Evolutionary conservation across 2,888 invertebrate genomes (phyloP), one percentile per base, ranked within the genome.

Genomic region (Ischnus inquisitorius): DNA sequence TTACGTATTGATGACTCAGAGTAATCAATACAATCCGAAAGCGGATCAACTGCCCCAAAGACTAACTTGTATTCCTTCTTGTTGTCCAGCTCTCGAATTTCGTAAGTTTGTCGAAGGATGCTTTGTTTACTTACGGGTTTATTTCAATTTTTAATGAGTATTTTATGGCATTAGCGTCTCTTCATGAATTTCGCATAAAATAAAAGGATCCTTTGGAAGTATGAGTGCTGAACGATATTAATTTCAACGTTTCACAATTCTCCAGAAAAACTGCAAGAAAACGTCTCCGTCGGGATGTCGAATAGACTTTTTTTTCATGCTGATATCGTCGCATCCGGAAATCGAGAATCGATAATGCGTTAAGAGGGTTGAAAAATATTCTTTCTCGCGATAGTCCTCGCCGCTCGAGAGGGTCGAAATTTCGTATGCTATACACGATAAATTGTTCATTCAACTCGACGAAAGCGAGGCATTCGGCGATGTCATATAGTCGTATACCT

Each of bases 371-470:
- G 14, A 34, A 46, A 28, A 69, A 62, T 14, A 8, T 48, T 0
- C 48, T 68, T 8, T 46, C 28, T 14, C 5, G 10, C n/a, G 76
- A 81, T 76, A 19, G 46, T 77, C 54, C 16, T 62, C 25, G 72
- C 16, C 46, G 67, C 60, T 67, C 41, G 41, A 25, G 72, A 60
- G 67, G 19, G 67, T 51, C 43, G 39, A 16, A 60, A 77, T 77
- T 77, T 48, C 72, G 34, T 67, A 71, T 68, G 60, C 62, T 60
- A 57, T 67, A 60, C 19, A 46, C 64, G 79, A 69, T 54, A 67
- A 74, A 75, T 82, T 69, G 51, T 75, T 64, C 64, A 69, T 65
- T 74, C 78, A 65, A 75, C 82, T 75, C 43, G 54, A 51, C 39
- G 54, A 74, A 83, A 74, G 74, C 74, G 78, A 68, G 72, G 39